Evolutionary conservation across 2,888 invertebrate genomes (phyloP).

Genomic region (Cephus spinipes): DNA sequence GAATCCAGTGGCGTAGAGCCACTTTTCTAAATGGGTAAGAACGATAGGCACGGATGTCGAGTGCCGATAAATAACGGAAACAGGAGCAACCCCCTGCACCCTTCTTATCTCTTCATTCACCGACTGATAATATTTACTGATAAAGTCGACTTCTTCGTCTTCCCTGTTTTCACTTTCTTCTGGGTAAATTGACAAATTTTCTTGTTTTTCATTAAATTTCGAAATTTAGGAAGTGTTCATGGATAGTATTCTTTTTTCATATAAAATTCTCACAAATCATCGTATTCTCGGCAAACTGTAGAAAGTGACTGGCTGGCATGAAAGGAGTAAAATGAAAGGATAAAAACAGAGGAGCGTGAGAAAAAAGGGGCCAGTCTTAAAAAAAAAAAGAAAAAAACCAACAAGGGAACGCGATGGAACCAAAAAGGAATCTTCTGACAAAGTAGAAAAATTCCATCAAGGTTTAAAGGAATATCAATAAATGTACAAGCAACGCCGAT

Average conservation of each 20-base stretch:
- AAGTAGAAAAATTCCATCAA: neutral
- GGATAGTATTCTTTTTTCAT: neutral
- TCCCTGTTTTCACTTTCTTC: neutral
- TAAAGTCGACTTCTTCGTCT: neutral
- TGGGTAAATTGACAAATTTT: neutral
- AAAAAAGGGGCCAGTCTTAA: neutral
- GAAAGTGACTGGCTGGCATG: neutral
- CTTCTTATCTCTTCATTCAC: neutral
- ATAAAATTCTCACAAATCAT: neutral
- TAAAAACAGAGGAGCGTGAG: neutral
- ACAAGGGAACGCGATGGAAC: neutral
- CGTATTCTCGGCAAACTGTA: neutral
- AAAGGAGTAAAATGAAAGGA: neutral
- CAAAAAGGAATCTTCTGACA: neutral
- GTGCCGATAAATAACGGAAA: neutral
- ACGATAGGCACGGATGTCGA: neutral
- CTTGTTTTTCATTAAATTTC: neutral
- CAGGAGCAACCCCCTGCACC: neutral
- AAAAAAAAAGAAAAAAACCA: neutral
- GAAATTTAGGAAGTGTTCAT: neutral
- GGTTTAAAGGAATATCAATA: neutral
- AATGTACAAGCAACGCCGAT: neutral
- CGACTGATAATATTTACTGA: neutral
- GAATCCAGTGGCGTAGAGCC: conserved; percentile 56
- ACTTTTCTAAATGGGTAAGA: conserved; percentile 23